Evolutionary conservation across 2,113 vertebrate species (phyloP).

Genomic region (Siniperca chuatsi): DNA sequence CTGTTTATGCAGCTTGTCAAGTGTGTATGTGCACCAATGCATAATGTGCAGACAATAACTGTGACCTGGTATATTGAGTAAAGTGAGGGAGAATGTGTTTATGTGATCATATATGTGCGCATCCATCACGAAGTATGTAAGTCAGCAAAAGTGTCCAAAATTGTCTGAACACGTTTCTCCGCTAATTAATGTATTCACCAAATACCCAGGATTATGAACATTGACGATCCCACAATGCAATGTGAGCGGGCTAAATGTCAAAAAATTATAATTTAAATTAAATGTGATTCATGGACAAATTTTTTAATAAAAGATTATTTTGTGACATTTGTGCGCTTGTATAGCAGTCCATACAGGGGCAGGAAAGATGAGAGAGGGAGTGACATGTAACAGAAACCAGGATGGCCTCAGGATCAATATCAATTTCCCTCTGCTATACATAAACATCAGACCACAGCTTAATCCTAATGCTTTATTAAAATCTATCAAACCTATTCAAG

Average conservation of each 20-base stretch:
- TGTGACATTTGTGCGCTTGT: slow-evolving; percentile 25
- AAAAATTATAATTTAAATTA: slow-evolving; percentile 49
- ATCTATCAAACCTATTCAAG: slow-evolving; percentile 68
- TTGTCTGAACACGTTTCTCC: slow-evolving; percentile 48
- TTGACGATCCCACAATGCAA: slow-evolving; percentile 70
- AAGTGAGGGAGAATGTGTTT: slow-evolving; percentile 6
- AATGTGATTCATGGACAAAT: slow-evolving; percentile 42
- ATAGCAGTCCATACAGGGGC: neutral
- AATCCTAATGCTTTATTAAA: slow-evolving; percentile 71
- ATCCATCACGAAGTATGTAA: slow-evolving; percentile 18
- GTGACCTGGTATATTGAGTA: slow-evolving; percentile 50
- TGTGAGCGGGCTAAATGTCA: slow-evolving; percentile 58
- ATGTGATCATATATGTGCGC: neutral
- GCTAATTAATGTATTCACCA: slow-evolving; percentile 71
- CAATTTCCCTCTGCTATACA: slow-evolving; percentile 62
- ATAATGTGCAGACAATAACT: slow-evolving; percentile 52
- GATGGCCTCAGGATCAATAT: slow-evolving; percentile 59
- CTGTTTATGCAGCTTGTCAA: slow-evolving; percentile 68
- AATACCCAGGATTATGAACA: slow-evolving; percentile 73
- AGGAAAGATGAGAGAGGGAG: slow-evolving; percentile 17
- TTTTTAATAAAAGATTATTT: slow-evolving; percentile 57
- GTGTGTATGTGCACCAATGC: slow-evolving; percentile 34
- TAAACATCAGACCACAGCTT: slow-evolving; percentile 70
- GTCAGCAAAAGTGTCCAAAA: slow-evolving; percentile 55
- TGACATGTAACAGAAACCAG: slow-evolving; percentile 30